Evolutionary conservation across 2,797 vertebrate genomes (phyloP).

Genomic region (Lophotriccus pileatus): DNA sequence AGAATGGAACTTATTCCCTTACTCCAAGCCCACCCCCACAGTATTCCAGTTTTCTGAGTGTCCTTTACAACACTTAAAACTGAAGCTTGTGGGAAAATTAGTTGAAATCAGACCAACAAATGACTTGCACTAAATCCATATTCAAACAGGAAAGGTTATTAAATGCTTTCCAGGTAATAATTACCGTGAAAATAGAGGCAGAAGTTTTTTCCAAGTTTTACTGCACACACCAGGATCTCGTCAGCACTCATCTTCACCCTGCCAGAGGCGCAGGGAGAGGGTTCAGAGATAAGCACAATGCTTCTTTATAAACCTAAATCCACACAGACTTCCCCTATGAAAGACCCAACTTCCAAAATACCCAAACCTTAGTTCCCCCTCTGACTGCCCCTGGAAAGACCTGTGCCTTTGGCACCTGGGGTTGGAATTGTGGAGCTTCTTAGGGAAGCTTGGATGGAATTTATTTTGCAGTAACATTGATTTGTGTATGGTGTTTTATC

Average conservation of each 20-base stretch:
- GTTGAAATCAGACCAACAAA: background rate
- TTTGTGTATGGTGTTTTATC: background rate
- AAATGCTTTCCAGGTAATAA: background rate
- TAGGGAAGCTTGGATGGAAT: no score
- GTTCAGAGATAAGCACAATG: background rate
- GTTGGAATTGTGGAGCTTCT: background rate
- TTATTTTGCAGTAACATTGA: background rate
- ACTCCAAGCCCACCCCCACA: background rate
- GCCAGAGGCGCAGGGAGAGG: background rate
- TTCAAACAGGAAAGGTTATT: background rate
- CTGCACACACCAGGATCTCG: background rate
- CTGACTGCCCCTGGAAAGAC: background rate
- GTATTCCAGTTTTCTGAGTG: background rate
- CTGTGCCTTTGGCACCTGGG: background rate
- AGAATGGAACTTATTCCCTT: fast-evolving
- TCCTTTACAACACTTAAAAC: background rate
- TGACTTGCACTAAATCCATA: background rate
- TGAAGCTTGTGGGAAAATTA: background rate
- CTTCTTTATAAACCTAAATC: background rate
- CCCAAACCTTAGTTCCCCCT: background rate
- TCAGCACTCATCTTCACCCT: constrained; percentile 33
- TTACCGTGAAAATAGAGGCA: constrained; percentile 61
- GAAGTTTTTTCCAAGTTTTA: background rate
- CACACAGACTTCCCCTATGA: background rate
- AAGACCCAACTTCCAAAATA: background rate